Conservation (phyloP, 2,797 vertebrate genomes). For the Distichodus sexfasciatus region DNA sequence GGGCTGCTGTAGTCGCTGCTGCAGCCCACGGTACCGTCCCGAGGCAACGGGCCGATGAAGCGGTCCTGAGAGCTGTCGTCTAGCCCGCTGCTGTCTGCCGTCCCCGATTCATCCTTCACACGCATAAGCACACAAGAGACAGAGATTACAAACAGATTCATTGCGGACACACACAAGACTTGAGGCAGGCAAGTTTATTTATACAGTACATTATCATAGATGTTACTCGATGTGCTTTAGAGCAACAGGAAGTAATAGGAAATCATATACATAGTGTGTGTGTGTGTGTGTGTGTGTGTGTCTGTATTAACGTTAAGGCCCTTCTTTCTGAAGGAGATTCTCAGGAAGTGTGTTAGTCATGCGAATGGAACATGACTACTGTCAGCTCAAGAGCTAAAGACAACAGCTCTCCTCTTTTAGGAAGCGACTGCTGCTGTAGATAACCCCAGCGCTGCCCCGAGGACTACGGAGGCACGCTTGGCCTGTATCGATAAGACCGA, state of each 20-base stretch:
- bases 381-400: too few species aligned
- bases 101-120: slow-evolving; percentile 82
- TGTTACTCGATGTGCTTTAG: too few species aligned
- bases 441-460: background rate
- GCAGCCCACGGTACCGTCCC: slow-evolving; percentile 85
- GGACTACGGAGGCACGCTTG: background rate
- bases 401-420: background rate
- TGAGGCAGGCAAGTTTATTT: too few species aligned
- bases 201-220: too few species aligned
- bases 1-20: slow-evolving; percentile 92
- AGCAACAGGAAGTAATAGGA: too few species aligned
- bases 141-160: background rate
- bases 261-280: too few species aligned
- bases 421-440: slow-evolving; percentile 21
- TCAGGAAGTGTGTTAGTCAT: background rate
- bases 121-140: background rate
- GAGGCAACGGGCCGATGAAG: slow-evolving; percentile 91
- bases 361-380: background rate
- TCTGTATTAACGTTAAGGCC: too few species aligned
- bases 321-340: too few species aligned
- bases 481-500: background rate
- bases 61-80: slow-evolving; percentile 87
- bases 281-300: too few species aligned
- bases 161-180: too few species aligned
- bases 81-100: slow-evolving; percentile 78